Conservation (phyloP, 2,888 invertebrate species). For the Zelleria hepariella region DNA sequence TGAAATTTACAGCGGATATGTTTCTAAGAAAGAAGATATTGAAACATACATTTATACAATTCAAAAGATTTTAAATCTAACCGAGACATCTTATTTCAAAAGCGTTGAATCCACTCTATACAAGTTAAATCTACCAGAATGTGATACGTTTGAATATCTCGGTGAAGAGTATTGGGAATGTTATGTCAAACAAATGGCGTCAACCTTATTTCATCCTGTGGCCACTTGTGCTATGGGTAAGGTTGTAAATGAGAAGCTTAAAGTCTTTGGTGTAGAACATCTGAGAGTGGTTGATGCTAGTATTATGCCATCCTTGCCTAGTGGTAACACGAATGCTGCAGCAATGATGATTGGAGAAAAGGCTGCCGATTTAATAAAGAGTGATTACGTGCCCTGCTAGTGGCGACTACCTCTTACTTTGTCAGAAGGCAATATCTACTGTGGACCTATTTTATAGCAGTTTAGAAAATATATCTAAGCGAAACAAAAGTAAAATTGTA, state of each 20-base stretch:
- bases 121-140: constrained; percentile 2
- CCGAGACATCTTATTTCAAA: constrained; percentile 3
- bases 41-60: background rate
- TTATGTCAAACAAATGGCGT: background rate
- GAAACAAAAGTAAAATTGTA: no score
- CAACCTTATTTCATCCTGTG: background rate
- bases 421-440: no score
- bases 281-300: constrained; percentile 7
- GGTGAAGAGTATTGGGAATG: constrained; percentile 10
- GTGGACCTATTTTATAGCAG: no score
- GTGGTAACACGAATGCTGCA: background rate
- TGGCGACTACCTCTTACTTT: no score
- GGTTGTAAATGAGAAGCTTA: constrained; percentile 6
- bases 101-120: background rate
- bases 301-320: constrained; percentile 1
- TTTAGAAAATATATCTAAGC: no score
- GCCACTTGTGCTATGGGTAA: constrained; percentile 8
- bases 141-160: constrained; percentile 2
- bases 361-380: constrained; percentile 8
- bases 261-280: constrained; percentile 5
- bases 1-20: background rate
- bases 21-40: background rate
- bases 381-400: no score
- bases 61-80: background rate
- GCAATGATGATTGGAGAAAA: constrained; percentile 8